A percentile compares a stretch with the other conserved stretches of the same genome.
These are phyloP conservation scores for Gorsachius magnificus DNA, from an alignment of 2,797 vertebrate species.

Conservation along the genomic window DNA sequence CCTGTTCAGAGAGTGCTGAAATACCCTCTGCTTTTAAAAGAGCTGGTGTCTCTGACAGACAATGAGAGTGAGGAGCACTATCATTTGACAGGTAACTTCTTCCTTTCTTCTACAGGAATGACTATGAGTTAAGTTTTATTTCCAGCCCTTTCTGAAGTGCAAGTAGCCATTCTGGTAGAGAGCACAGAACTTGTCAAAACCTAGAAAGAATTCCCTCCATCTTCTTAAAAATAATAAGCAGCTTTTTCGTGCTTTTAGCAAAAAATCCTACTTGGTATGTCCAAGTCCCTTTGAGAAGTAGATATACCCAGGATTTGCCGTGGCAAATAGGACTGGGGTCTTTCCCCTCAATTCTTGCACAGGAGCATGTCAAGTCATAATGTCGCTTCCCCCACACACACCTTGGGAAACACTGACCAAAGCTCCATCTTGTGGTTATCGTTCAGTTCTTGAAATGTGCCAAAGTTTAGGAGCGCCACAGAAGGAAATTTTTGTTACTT, in stretches of 20 bases:
- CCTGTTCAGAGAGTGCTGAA: conserved; percentile 97
- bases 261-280: neutral
- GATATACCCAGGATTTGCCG: neutral
- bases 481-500: neutral
- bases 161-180: neutral
- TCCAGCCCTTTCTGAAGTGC: neutral
- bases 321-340: neutral
- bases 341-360: neutral
- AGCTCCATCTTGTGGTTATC: conserved; percentile 65
- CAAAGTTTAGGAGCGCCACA: neutral
- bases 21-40: conserved; percentile 93
- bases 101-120: neutral
- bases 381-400: too few species aligned
- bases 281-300: neutral
- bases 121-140: neutral
- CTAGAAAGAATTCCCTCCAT: neutral
- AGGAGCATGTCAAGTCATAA: neutral
- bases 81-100: conserved; percentile 88
- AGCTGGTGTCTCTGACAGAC: conserved; percentile 95
- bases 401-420: neutral
- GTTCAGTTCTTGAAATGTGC: neutral
- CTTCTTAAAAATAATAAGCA: neutral
- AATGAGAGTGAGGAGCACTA: conserved; percentile 95
- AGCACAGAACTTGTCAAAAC: neutral
- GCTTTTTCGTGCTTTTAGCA: neutral